These are phyloP conservation scores for Acridotheres tristis DNA, from an alignment of 2,797 vertebrate genomes.

Conservation along the genomic window DNA sequence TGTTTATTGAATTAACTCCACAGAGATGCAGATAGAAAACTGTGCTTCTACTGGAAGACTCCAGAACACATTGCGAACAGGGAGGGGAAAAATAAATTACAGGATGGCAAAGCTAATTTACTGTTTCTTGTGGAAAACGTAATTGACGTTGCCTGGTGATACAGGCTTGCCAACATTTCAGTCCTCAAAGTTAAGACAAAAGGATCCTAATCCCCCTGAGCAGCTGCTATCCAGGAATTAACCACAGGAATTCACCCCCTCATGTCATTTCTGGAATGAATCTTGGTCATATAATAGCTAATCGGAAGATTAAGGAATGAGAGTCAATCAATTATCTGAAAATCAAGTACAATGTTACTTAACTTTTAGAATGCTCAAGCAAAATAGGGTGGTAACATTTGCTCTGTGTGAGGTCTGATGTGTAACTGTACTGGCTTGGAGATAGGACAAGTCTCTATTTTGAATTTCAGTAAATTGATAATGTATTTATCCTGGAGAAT, in stretches of 20 bases:
- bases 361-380: conserved; percentile 79
- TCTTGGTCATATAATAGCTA: conserved; percentile 82
- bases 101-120: conserved; percentile 59
- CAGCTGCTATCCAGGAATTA: conserved; percentile 75
- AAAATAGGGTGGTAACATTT: conserved; percentile 86
- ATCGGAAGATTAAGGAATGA: conserved; percentile 86
- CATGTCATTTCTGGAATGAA: conserved; percentile 78
- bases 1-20: conserved; percentile 43
- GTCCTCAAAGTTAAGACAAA: conserved; percentile 72
- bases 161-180: conserved; percentile 64
- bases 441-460: conserved; percentile 90
- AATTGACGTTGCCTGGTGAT: conserved; percentile 66
- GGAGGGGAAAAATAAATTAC: background rate
- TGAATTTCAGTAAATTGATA: conserved; percentile 92
- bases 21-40: conserved; percentile 38
- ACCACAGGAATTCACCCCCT: conserved; percentile 75
- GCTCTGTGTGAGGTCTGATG: conserved; percentile 96
- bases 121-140: conserved; percentile 58
- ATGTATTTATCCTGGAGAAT: conserved; percentile 86
- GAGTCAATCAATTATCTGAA: conserved; percentile 95
- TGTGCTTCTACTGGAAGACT: conserved; percentile 30
- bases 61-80: background rate
- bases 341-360: conserved; percentile 87
- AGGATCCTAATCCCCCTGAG: conserved; percentile 64
- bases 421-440: conserved; percentile 93